Conservation (phyloP, 2,797 vertebrate genomes). For the Margarornis squamiger region DNA sequence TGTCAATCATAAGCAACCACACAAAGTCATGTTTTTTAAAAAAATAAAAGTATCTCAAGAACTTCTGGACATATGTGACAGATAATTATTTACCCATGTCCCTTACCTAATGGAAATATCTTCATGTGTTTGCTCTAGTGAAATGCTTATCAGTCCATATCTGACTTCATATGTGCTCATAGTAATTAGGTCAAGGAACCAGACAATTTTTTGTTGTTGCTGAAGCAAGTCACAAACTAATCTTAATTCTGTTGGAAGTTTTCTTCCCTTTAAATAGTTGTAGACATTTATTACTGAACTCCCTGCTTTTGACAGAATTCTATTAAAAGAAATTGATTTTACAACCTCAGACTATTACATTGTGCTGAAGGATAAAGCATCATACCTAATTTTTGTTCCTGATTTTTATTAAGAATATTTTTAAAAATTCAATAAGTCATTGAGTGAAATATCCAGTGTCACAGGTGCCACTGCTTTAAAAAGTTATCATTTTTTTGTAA, state of each 20-base stretch:
- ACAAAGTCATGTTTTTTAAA: not conserved
- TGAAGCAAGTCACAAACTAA: conserved; percentile 7
- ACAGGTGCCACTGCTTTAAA: not conserved
- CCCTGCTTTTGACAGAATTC: conserved; percentile 31
- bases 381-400: not conserved
- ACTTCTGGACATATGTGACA: not conserved
- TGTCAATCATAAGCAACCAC: not conserved
- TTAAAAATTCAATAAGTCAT: not conserved
- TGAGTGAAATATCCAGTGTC: conserved; percentile 6
- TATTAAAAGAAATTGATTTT: conserved; percentile 52
- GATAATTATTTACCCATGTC: not conserved
- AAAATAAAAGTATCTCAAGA: not conserved
- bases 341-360: not conserved
- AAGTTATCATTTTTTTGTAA: not conserved
- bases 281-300: conserved; percentile 36
- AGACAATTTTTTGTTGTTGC: not conserved
- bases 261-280: conserved; percentile 3
- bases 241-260: not conserved
- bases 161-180: not conserved
- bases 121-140: not conserved
- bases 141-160: not conserved
- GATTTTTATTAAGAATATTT: conserved; percentile 20
- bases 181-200: not conserved
- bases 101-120: not conserved
- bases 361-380: conserved; percentile 27